Base-by-base conservation (phyloP, 2,888 invertebrate genomes). In the Mystacides longicornis region DNA sequence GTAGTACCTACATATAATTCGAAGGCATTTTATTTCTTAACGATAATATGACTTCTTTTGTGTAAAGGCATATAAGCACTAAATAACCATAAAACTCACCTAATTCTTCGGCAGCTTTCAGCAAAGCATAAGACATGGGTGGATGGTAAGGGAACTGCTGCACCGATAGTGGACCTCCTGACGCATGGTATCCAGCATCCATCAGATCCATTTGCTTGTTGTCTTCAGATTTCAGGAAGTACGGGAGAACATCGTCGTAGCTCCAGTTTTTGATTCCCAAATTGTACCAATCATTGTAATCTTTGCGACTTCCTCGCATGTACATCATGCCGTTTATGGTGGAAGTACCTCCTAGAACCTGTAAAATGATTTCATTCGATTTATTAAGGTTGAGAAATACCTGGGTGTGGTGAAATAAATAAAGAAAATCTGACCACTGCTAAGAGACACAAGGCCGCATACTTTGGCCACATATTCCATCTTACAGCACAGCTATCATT, bases 311-410 rank as follows among this genome's bases (percentile, higher is more conserved):
- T 1, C 95, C 95, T 22, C 95, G 80, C 62, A 95, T 89, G 71
- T 95, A 95, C 83, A 90, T 93, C 95, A 96, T 96, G 20, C 95
- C 95, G 71, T 96, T 96, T 76, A 95, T 82, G 0, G 92, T 91
- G 16, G 93, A 93, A 1, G 93, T 93, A 0, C 95, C 95, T 4
- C 95, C 95, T 9, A 93, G 72, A 0, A 91, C 90, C 87, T 87
- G 67, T 3, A 37, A 55, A 19, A 20, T n/a, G n/a, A n/a, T n/a
- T n/a, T n/a, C n/a, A n/a, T n/a, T n/a, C n/a, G n/a, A n/a, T n/a
- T n/a, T n/a, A n/a, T n/a, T n/a, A n/a, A n/a, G n/a, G n/a, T n/a
- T n/a, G n/a, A n/a, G n/a, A n/a, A n/a, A n/a, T n/a, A n/a, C n/a
- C n/a, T n/a, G n/a, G n/a, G n/a, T n/a, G n/a, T n/a, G n/a, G n/a